Base-by-base conservation (phyloP, 2,113 vertebrate species). In the Piaya cayana region DNA sequence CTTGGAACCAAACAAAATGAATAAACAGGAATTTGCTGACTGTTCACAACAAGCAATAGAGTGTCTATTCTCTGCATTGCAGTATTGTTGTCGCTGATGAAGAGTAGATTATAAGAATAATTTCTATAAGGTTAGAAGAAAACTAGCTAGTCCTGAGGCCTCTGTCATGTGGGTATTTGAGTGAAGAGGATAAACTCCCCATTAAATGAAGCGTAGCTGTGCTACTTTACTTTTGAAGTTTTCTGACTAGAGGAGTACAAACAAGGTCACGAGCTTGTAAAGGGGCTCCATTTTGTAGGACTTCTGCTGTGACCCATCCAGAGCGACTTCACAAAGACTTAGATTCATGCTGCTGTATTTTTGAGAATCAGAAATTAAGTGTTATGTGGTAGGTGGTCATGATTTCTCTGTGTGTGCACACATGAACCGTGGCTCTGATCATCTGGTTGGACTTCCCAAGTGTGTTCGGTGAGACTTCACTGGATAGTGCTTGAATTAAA, bases 11-110 rank as follows among this genome's bases (percentile, higher is more conserved):
- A 95, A 74, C 60, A 39, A 81, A 88, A 93, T 18, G 64, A 90
- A 37, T 84, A 53, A 96, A 75, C n/a, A 69, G 93, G 88, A 72
- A 93, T 96, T 90, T 94, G 94, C 92, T 96, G 94, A 90, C 68
- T 75, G 72, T 29, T 92, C 63, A 67, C 72, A 59, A 10, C 59
- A 56, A 83, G 88, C 58, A 49, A 10, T 78, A 50, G 23, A 74
- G 32, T 0, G 2, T 90, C 43, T 2, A 0, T 68, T 81, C 82
- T 43, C 85, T 97, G 95, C 75, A 78, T 90, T 90, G 95, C 92
- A 86, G 94, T 22, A 49, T 78, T n/a, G 64, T 13, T 37, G 88
- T 88, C 62, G 30, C 50, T n/a, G 22, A 27, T 50, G 22, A 52
- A 30, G 63, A 59, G 22, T 69, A 6, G 43, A 21, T 59, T 55